phyloP scores from a whole-genome alignment of 2,113 vertebrate genomes.

The Erpornis zantholeuca region DNA sequence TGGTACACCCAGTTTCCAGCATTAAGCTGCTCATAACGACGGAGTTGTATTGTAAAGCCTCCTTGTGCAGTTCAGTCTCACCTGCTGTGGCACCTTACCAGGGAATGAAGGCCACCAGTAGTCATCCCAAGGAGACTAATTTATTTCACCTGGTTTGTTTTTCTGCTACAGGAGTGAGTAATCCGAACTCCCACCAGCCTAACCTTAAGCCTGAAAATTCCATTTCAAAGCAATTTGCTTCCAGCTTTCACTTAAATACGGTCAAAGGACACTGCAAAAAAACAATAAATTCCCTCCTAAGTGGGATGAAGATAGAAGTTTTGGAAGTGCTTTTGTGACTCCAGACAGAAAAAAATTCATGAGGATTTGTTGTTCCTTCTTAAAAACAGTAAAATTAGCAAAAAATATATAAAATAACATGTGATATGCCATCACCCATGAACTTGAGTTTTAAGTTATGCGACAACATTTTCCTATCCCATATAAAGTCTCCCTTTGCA shows the following conservation, averaged over 20 bases:
- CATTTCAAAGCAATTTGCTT: slow-evolving; percentile 22
- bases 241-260: neutral
- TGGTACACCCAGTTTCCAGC: neutral
- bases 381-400: neutral
- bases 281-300: slow-evolving; percentile 3
- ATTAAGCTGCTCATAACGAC: neutral
- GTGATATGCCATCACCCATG: neutral
- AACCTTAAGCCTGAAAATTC: neutral
- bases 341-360: neutral
- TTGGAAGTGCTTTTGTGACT: neutral
- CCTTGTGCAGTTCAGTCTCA: neutral
- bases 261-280: neutral
- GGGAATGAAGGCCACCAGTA: neutral
- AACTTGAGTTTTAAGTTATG: neutral
- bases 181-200: neutral
- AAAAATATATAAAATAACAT: fast-evolving
- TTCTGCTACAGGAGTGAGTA: neutral
- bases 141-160: neutral
- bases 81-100: neutral
- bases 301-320: neutral
- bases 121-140: neutral
- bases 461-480: neutral
- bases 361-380: neutral
- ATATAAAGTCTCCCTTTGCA: neutral
- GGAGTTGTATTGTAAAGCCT: neutral